Evolutionary conservation across 2,113 vertebrate genomes (phyloP), one percentile per base, ranked within the genome.

Genomic region (Accipiter virgatus): DNA sequence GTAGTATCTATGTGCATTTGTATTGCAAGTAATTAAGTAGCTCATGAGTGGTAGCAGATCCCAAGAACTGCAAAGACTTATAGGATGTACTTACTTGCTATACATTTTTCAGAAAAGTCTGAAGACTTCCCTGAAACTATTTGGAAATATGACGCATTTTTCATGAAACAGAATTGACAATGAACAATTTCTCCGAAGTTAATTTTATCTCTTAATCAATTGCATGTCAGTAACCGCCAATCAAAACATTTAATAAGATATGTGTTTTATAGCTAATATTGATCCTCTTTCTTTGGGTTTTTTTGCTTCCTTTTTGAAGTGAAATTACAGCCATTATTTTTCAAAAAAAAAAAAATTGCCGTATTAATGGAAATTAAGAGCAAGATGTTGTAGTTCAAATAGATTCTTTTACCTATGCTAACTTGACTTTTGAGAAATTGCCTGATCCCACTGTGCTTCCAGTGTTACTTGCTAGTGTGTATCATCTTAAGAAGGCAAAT

Each of bases 201-300:
- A 62, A 55, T 87, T 96, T 93, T 93, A 75, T 95, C 17, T n/a
- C 38, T 77, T 95, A 74, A 94, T 96, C 27, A 67, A 86, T 52
- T 94, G 18, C 21, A 15, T 63, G 21, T 93, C 86, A 90, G 25
- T 94, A 90, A 15, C n/a, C 58, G 85, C 67, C 66, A 84, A 48
- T 78, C 48, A 52, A 96, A 72, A 55, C 42, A 61, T 92, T 87
- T 95, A 91, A 84, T 80, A 93, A 67, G 55, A 73, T 13, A n/a
- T 8, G 3, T 78, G 10, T 45, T 48, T 48, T 83, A 58, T 8
- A 71, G 22, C 58, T 66, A 47, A 20, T 65, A 42, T 89, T 84
- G 65, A 95, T 94, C 32, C 23, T 83, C 16, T 80, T 14, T 50
- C 22, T 85, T 72, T 40, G 29, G 7, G 16, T 48, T 45, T 59